phyloP scores from a whole-genome alignment of 2,888 invertebrate genomes.

The Colletes collaris region DNA sequence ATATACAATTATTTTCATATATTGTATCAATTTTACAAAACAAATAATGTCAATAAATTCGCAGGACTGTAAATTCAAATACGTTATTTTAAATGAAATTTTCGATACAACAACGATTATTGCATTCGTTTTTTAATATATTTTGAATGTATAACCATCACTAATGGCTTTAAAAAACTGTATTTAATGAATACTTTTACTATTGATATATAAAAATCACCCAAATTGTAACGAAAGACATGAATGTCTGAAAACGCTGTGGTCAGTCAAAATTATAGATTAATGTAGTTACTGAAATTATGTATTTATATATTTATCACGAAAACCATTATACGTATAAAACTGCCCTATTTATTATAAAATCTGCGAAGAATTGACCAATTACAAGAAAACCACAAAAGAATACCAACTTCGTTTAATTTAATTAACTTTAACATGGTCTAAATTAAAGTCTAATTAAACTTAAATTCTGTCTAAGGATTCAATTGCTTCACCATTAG shows the following conservation, averaged over 20 bases:
- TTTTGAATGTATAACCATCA: background rate
- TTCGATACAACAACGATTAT: constrained; percentile 3
- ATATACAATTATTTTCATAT: constrained; percentile 13
- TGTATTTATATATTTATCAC: constrained; percentile 3
- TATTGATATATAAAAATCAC: background rate
- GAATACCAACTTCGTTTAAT: constrained; percentile 45
- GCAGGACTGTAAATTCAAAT: constrained; percentile 8
- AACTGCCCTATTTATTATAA: constrained; percentile 40
- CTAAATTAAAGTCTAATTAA: constrained; percentile 65
- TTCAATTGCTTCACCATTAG: constrained; percentile 80
- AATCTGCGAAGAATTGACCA: constrained; percentile 41
- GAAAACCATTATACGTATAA: constrained; percentile 36
- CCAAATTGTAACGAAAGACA: too few species aligned
- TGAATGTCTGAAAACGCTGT: background rate
- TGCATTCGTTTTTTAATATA: background rate
- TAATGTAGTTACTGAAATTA: constrained; percentile 11
- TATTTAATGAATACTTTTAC: constrained; percentile 36
- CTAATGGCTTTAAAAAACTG: constrained; percentile 19
- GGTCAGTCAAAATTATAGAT: constrained; percentile 2
- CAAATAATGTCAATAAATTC: constrained; percentile 17
- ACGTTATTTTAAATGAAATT: constrained; percentile 12
- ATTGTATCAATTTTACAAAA: constrained; percentile 33
- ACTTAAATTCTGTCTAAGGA: constrained; percentile 76
- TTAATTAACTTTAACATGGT: constrained; percentile 55
- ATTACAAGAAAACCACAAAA: constrained; percentile 44